phyloP scores from a whole-genome alignment of 1,140 invertebrate species.

The Cotesia typhae region DNA sequence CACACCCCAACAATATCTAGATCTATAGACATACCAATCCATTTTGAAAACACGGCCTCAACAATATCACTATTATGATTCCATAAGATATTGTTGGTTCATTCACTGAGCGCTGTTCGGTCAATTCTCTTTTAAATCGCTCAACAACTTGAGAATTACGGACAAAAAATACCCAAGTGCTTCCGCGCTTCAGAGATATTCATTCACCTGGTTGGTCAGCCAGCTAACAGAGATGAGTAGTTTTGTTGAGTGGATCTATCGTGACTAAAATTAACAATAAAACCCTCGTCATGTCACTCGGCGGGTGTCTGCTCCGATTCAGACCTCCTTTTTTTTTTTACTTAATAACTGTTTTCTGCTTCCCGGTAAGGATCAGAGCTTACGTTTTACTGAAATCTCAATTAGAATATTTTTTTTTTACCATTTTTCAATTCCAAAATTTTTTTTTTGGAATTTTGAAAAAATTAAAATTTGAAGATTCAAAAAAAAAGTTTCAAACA shows the following conservation, averaged over 20 bases:
- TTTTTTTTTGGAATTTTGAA: neutral
- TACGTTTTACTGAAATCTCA: neutral
- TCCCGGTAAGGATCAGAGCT: too few relatives aligned
- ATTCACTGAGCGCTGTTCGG: constrained; percentile 28
- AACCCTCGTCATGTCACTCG: constrained; percentile 60
- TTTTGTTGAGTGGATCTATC: too few relatives aligned
- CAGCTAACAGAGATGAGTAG: too few relatives aligned
- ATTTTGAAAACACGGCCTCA: constrained; percentile 66
- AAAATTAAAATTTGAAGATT: neutral
- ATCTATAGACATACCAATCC: constrained; percentile 19
- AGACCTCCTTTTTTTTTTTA: too few relatives aligned
- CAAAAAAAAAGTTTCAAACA: constrained; percentile 25
- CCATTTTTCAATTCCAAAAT: too few relatives aligned
- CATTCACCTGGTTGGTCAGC: constrained; percentile 29
- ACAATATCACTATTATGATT: constrained; percentile 64
- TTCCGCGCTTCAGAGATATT: neutral
- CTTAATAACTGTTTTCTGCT: too few relatives aligned
- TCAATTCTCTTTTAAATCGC: neutral
- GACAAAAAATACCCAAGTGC: too few relatives aligned
- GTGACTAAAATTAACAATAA: too few relatives aligned
- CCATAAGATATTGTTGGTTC: constrained; percentile 39
- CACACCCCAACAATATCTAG: too few relatives aligned
- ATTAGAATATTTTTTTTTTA: too few relatives aligned
- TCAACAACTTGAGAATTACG: neutral
- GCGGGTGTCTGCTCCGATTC: constrained; percentile 48